Evolutionary conservation across 2,797 vertebrate species (phyloP), one percentile per base, ranked within the genome.

Genomic region (Salmo trutta): DNA sequence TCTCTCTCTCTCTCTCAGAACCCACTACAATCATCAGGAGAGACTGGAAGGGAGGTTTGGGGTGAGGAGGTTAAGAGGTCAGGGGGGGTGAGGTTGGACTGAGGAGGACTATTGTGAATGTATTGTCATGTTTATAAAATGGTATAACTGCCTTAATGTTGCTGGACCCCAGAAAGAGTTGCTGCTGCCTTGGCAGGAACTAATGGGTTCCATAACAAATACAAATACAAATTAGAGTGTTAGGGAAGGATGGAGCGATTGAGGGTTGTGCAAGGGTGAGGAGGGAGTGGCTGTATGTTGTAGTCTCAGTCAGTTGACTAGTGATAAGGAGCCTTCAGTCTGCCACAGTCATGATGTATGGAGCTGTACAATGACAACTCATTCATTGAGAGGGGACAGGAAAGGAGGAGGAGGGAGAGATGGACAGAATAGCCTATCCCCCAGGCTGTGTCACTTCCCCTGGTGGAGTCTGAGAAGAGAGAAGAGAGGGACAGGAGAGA

Each of bases 361-460:
- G 47, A 64, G 56, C 74, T 65, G 21, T 65, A 17, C 53, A 54
- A 54, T 54, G 5, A 54, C 53, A 54, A 54, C 16, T 54, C 53
- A 54, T 54, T 54, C 65, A 29, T 41, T 24, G 47, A 69, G 41
- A 24, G 54, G 29, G 29, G 52, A 70, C 47, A 5, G 27, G 21
- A 16, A 70, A 68, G 51, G 16, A 21, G 54, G 75, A 64, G 17
- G 54, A 69, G 56, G 41, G 67, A 79, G 67, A 59, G 73, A 77
- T 29, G 53, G 53, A 78, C 64, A 77, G 3, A 4, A 41, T n/a
- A 91, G 88, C 83, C 81, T 82, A 76, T 15, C 81, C 76, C 53
- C n/a, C 4, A 47, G 81, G 75, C 82, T 69, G 81, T 77, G 79
- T 77, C 74, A 74, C 83, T 84, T 77, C 81, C 74, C 17, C 31